phyloP scores from a whole-genome alignment of 2,888 invertebrate species.

The Escarpia spicata region DNA sequence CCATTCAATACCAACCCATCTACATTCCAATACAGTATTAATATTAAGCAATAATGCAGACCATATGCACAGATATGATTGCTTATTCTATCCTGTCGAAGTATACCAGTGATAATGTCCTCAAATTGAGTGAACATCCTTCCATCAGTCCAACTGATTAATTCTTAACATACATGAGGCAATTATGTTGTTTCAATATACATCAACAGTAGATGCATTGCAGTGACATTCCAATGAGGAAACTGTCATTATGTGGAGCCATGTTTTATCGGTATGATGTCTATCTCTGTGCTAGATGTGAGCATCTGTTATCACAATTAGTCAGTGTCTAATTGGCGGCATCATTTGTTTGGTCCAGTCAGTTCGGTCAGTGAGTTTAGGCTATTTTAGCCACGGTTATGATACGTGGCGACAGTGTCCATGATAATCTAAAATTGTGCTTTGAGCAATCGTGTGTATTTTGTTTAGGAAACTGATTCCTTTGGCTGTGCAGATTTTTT shows the following conservation, averaged over 20 bases:
- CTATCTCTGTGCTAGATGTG: background rate
- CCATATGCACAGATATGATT: background rate
- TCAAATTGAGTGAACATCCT: background rate
- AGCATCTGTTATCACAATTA: background rate
- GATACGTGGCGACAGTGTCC: background rate
- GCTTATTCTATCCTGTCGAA: background rate
- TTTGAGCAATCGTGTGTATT: background rate
- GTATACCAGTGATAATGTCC: background rate
- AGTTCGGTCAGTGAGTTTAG: background rate
- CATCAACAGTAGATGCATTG: background rate
- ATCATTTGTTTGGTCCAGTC: background rate
- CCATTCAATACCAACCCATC: background rate
- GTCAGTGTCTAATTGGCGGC: background rate
- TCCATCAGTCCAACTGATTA: background rate
- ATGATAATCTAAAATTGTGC: background rate
- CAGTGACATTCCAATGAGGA: background rate
- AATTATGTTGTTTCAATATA: constrained; percentile 16
- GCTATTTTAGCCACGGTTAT: background rate
- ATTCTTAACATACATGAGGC: background rate
- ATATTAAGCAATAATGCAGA: too few species aligned
- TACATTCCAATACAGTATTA: too few species aligned
- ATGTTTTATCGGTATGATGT: background rate
- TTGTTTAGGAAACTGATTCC: background rate
- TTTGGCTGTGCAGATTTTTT: background rate
- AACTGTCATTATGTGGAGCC: background rate